A percentile compares a stretch with the other conserved stretches of the same genome.
Conservation (phyloP, 2,888 invertebrate genomes). For the Erpobdella octoculata region DNA sequence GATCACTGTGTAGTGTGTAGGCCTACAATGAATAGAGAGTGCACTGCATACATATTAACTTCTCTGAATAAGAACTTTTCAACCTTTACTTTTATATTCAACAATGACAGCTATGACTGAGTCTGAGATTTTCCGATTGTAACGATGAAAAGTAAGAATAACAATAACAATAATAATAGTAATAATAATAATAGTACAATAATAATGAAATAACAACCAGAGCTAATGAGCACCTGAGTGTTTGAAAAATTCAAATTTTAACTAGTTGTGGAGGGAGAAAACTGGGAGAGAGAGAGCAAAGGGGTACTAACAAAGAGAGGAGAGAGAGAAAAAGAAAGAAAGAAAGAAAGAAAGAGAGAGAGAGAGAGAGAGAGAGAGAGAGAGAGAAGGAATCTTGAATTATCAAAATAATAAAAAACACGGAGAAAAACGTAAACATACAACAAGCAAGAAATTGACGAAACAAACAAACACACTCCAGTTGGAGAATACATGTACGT, state of each 20-base stretch:
- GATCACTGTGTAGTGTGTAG: too few relatives aligned
- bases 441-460: not conserved
- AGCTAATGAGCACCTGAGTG: too few relatives aligned
- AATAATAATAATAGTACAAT: not conserved
- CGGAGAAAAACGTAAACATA: not conserved
- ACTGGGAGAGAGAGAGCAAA: not conserved
- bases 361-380: not conserved
- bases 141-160: too few relatives aligned
- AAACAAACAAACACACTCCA: not conserved
- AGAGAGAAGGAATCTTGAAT: not conserved
- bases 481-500: too few relatives aligned
- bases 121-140: too few relatives aligned
- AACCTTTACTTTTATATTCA: too few relatives aligned
- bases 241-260: too few relatives aligned
- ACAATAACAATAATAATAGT: not conserved
- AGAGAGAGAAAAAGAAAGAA: not conserved
- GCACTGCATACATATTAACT: too few relatives aligned
- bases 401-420: not conserved
- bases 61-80: too few relatives aligned
- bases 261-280: constrained; percentile 3
- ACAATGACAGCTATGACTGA: too few relatives aligned
- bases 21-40: too few relatives aligned
- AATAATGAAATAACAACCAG: too few relatives aligned
- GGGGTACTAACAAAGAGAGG: not conserved
- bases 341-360: not conserved